Base-by-base conservation (phyloP, 2,113 vertebrate species). In the Xyrauchen texanus region DNA sequence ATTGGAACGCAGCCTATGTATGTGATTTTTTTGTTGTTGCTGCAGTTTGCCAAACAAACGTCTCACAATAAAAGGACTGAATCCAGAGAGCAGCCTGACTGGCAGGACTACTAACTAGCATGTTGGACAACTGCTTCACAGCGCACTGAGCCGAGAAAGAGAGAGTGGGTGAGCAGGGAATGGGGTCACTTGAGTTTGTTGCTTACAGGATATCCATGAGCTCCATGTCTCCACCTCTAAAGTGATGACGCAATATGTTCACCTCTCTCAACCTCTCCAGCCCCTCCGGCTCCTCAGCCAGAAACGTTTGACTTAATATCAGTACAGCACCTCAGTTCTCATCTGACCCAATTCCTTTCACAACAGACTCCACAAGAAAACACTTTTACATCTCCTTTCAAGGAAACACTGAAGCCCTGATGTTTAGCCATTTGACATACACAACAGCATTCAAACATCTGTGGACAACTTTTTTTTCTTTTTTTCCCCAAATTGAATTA, bases 121-220 rank as follows among this genome's bases (percentile, higher is more conserved):
- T 89, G 89, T 88, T 90, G 90, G 90, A 89, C 90, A 90, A 89
- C 91, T 84, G 86, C 90, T 90, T 87, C 86, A 91, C 86, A 89
- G 88, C 88, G 86, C 82, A 85, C 80, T 84, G 83, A 87, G 81
- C 81, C 7, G 8, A 76, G 64, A n/a, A n/a, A 55, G 11, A 68
- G 42, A 65, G 45, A 11, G 46, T 76, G 60, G 16, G 64, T 61
- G 76, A 67, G 71, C 81, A 62, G 84, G 83, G 86, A 91, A 82
- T 49, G 87, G 88, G 92, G 90, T 93, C 90, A 92, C 88, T 92
- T 87, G 89, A 91, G 92, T 93, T 93, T 90, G 87, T 90, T 92
- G 86, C 90, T 89, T 87, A 83, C 88, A 90, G 88, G 87, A 34
- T 34, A 91, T 92, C 88, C 87, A 82, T 87, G 85, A 70, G 76